Base-by-base conservation (phyloP, 2,888 invertebrate species). In the Antheraea yamamai region DNA sequence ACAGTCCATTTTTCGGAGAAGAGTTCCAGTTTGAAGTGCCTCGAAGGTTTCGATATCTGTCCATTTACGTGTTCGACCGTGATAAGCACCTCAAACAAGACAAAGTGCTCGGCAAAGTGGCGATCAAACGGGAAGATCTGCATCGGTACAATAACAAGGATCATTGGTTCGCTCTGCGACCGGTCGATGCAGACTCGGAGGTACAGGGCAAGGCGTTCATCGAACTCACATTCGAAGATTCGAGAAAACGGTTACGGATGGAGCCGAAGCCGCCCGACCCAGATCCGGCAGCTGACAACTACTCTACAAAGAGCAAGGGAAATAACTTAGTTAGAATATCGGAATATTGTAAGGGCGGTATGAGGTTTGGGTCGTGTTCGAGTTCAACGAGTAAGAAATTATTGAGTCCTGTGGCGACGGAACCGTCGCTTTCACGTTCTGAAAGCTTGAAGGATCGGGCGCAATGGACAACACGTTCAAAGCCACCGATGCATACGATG, bases 11-110 rank as follows among this genome's bases (percentile, higher is more conserved):
- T 93, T 98, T 98, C 91, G 98, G 98, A 78, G 98, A 98, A 90
- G 98, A 98, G 92, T 98, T 98, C 94, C 97, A 98, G 90, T 98
- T 98, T 89, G 98, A 98, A 92, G 98, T 98, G 81, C 98, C 98
- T 73, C 95, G 98, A 84, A 96, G 97, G 91, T 98, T 98, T 94
- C 96, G 98, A 83, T 98, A 97, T 93, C 96, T 98, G 77, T 97
- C 98, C 81, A 96, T 98, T 84, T 98, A 98, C 92, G 97, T 98
- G 84, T 98, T 97, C 94, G 98, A 98, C 90, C 96, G 97, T 81
- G 98, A 98, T 91, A 96, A 97, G 80, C 97, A 97, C 85, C 95
- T 97, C 90, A 98, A 97, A 88, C 97, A 97, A 88, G 97, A 98
- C 91, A 97, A 97, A 91, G 96, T 97, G 80, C 93, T 97, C 84